Percentiles rank a stretch among this genome's conserved stretches.
These are phyloP conservation scores for Caretta caretta DNA, from an alignment of 2,113 vertebrate species.

Conservation along the genomic window DNA sequence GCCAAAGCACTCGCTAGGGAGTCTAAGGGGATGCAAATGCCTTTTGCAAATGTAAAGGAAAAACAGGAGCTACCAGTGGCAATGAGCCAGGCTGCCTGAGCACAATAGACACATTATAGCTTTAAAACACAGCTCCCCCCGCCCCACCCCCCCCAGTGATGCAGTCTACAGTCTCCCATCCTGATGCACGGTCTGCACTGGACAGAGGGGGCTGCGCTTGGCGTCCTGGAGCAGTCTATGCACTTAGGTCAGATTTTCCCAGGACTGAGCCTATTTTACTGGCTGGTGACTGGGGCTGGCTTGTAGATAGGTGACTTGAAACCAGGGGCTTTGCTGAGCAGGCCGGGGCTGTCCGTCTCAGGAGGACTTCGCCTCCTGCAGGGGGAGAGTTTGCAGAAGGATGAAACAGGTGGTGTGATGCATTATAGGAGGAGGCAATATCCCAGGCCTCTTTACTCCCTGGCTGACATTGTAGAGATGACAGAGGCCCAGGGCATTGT, in stretches of 20 bases:
- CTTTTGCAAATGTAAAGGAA: background rate
- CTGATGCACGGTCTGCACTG: fast-evolving
- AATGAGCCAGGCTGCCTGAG: background rate
- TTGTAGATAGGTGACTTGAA: background rate
- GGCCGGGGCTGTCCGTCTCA: background rate
- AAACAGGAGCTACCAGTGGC: background rate
- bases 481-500: no score
- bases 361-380: background rate
- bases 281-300: background rate
- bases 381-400: background rate
- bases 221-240: fast-evolving
- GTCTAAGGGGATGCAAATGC: background rate
- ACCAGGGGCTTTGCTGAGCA: background rate
- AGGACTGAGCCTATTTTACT: background rate
- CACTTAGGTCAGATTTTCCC: fast-evolving
- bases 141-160: fast-evolving
- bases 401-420: background rate
- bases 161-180: background rate
- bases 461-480: background rate
- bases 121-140: background rate
- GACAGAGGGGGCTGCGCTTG: background rate
- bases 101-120: background rate
- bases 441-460: background rate
- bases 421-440: background rate
- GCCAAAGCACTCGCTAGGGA: background rate